Base-by-base conservation (phyloP, 2,113 vertebrate genomes). In the Chamaetylas fuelleborni region DNA sequence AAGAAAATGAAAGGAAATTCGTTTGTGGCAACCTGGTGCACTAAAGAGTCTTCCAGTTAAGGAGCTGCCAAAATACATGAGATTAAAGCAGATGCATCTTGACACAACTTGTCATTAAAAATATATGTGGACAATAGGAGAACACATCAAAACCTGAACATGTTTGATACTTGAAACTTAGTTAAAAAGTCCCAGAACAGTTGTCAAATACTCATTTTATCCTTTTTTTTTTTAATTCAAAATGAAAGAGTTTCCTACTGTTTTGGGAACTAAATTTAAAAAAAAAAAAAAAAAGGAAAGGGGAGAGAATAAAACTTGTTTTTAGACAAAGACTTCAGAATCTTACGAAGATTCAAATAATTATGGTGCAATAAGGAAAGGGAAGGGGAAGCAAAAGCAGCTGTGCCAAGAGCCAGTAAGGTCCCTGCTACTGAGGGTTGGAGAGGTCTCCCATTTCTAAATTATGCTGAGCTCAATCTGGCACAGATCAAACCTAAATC, bases 51-150 rank as follows among this genome's bases (percentile, higher is more conserved):
- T 84, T 69, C 20, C 71, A 72, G 50, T 90, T 77, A 73, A 71
- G 67, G 56, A 94, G n/a, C 50, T 81, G 60, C 50, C 71, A 81
- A 93, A 83, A 66, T 33, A 70, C 19, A 11, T 23, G 60, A 84
- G 54, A 70, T 76, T n/a, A 92, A 94, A 95, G 86, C 48, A 84
- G 38, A 78, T 47, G 33, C 18, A 70, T 47, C 82, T 62, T 86
- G 74, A 88, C 74, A 91, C 6, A 60, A 82, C 47, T 65, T 80
- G 66, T 66, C 78, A 62, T 94, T 94, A 92, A 97, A 83, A 91
- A 95, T 90, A 81, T 43, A 94, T 43, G 58, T 43, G 54, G 43
- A 62, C 72, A 88, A 81, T 47, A 82, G 12, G 10, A 86, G 20
- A 31, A 67, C 53, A 78, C 0, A 0, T 81, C 56, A 58, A 73